Percentiles rank a stretch among this genome's conserved stretches.
phyloP scores from a whole-genome alignment of 2,888 invertebrate genomes.

The Andrena camellia region DNA sequence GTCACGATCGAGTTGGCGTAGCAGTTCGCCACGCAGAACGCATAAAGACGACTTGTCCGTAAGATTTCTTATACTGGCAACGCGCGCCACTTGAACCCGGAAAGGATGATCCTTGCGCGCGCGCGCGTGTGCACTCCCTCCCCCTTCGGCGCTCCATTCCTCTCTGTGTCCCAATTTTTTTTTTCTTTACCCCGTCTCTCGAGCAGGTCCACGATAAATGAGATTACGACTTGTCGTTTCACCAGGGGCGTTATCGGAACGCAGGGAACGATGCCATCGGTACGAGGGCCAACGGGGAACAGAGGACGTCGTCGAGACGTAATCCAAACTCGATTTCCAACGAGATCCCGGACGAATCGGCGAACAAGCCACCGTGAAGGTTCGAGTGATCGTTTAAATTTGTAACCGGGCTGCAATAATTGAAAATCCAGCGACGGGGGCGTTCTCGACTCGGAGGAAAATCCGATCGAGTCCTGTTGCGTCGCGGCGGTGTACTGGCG shows the following conservation, averaged over 20 bases:
- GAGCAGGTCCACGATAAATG: conserved; percentile 64
- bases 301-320: conserved; percentile 51
- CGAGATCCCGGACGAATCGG: conserved; percentile 29
- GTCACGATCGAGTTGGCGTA: conserved; percentile 45
- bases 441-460: background rate
- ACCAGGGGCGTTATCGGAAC: conserved; percentile 58
- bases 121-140: background rate
- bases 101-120: conserved; percentile 15
- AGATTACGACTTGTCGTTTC: conserved; percentile 69
- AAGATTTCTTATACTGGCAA: conserved; percentile 36
- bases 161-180: no score
- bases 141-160: no score
- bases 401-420: conserved; percentile 44
- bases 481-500: no score
- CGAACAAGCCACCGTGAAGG: conserved; percentile 24
- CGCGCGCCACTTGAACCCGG: conserved; percentile 5
- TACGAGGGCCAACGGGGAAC: conserved; percentile 26
- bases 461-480: no score
- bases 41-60: conserved; percentile 53
- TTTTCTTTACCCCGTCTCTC: conserved; percentile 32
- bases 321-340: conserved; percentile 65
- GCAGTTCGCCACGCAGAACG: conserved; percentile 51
- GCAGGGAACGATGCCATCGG: conserved; percentile 52
- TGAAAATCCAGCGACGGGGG: conserved; percentile 31
- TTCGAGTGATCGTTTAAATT: conserved; percentile 24